These are phyloP conservation scores for Mus pahari DNA, from an alignment of 2,113 vertebrate species.

Conservation along the genomic window DNA sequence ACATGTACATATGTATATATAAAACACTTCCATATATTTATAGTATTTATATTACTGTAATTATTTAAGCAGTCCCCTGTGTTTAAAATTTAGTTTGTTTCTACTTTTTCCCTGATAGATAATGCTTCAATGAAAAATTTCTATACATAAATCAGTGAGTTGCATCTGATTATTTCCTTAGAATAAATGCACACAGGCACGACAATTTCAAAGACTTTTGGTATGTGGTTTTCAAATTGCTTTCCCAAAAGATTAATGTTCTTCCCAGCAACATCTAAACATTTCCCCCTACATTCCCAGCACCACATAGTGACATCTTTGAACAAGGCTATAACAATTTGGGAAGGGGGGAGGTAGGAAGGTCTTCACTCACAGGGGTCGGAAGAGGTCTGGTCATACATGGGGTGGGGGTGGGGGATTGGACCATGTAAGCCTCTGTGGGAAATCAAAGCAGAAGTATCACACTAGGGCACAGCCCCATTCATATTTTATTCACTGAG, in stretches of 20 bases:
- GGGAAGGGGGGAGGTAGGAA: neutral
- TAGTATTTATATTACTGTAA: constrained; percentile 47
- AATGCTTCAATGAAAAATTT: constrained; percentile 59
- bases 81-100: constrained; percentile 70
- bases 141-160: constrained; percentile 72
- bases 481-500: neutral
- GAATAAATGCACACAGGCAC: constrained; percentile 73
- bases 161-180: constrained; percentile 66
- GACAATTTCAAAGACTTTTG: constrained; percentile 56
- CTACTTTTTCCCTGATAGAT: constrained; percentile 59
- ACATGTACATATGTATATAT: neutral
- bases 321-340: neutral
- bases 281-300: neutral
- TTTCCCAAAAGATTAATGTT: constrained; percentile 73
- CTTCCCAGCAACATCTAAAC: constrained; percentile 18
- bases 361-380: neutral
- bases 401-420: neutral
- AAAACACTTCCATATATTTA: neutral
- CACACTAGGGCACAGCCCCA: neutral
- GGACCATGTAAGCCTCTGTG: neutral
- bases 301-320: constrained; percentile 5
- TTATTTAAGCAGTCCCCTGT: constrained; percentile 52
- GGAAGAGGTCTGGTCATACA: neutral
- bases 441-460: neutral
- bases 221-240: constrained; percentile 64